Base-by-base conservation (phyloP, 1,140 invertebrate genomes). In the Camponotus floridanus region DNA sequence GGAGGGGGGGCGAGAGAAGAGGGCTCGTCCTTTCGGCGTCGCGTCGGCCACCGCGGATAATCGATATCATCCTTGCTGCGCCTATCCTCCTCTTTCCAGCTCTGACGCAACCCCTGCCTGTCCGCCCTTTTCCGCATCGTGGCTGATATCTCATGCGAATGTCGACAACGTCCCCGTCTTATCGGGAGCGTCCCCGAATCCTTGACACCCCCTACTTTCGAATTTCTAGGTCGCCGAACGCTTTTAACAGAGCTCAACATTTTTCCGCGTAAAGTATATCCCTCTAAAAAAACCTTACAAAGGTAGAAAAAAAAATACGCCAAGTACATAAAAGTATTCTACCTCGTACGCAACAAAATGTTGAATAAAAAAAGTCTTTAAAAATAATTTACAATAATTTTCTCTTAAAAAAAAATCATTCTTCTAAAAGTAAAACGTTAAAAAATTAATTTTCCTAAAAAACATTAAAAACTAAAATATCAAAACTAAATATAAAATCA, bases 61-160 rank as follows among this genome's bases (percentile, higher is more conserved):
- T 70, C 74, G 85, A 79, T 70, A 70, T 79, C 62, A 62, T 79
- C 76, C 78, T 68, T 79, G 76, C 64, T 65, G 74, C 64, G 62
- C 57, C 57, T 67, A 83, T 64, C 68, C 33, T 78, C 67, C 48
- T 18, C 61, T 36, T 51, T 55, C 51, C 26, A 13, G 74, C 36
- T 73, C 39, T 83, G 79, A 83, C 68, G 79, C 57, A 83, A 83
- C 4, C 55, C 26, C 26, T 61, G 18, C 45, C 11, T 73, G 55
- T 48, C 18, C 51, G 21, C 70, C 55, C 79, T 81, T 73, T 81
- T 83, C 42, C 55, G 68, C 79, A 26, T 61, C 67, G 13, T 45
- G 15, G 42, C 42, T 4, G n/a, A 36, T 65, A 51, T 36, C 61
- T 36, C 51, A 42, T 11, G 59, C 57, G n/a, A 36, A 13, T 26